Evolutionary conservation across 92 coral and sea anemone species (phyloP), one percentile per base, ranked within the genome.

Genomic region (Galaxea fascicularis): DNA sequence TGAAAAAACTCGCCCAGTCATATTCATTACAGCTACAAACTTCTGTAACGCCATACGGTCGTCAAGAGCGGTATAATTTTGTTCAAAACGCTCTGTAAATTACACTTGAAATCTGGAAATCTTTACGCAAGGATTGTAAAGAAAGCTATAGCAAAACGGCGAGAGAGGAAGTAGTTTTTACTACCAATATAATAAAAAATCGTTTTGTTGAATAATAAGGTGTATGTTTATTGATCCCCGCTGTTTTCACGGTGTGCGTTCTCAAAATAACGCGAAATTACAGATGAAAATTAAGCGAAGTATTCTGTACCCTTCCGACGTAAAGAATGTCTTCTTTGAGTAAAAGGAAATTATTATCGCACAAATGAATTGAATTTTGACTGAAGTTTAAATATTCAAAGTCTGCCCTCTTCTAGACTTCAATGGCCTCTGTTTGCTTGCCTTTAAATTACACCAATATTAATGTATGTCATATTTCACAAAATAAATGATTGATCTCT

Each of bases 361-460:
- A 66, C 25, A 79, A 70, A 63, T 54, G 88, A 93, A 93, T 85
- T 88, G 74, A 77, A 90, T 87, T 87, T 85, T 56, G 77, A 57
- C 78, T 54, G 68, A 46, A 80, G 71, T 69, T 60, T 46, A 85
- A 86, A 89, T 72, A 88, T 87, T 84, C 86, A 91, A 65, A 78
- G 85, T 70, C 56, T 77, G 81, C 68, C 35, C 11, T 78, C 74
- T 73, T 84, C 74, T 24, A 66, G 89, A 59, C 84, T 66, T 83
- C 75, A 80, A 88, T 73, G 65, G 80, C 39, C 70, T 26, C 27
- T 91, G 85, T 91, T 88, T 88, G 82, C 80, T 88, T 84, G 88
- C 69, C 92, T 87, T 88, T 71, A 83, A 91, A 91, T 91, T 87
- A 88, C 84, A 75, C 89, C 89, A 88, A 88, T 80, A 91, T 58